These are phyloP conservation scores for Tarsius wallacei DNA, from an alignment of 2,797 vertebrate genomes.

Conservation along the genomic window DNA sequence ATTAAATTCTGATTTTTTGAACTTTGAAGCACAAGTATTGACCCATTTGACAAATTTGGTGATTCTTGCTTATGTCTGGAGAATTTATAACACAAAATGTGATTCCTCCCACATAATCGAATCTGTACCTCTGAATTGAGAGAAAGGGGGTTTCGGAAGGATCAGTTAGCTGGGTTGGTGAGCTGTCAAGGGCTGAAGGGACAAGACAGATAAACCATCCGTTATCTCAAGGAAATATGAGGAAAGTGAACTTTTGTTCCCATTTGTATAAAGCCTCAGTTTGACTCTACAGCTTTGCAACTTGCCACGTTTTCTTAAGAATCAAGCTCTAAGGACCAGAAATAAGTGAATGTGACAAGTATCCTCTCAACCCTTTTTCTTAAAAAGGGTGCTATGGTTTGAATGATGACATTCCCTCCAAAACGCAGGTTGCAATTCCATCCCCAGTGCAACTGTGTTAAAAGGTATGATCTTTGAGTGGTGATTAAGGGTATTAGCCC, in stretches of 20 bases:
- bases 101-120: not conserved
- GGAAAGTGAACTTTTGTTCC: not conserved
- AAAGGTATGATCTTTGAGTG: not conserved
- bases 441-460: not conserved
- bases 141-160: not conserved
- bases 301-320: not conserved
- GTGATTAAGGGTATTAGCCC: not conserved
- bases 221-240: not conserved
- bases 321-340: not conserved
- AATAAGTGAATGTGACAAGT: not conserved
- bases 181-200: not conserved
- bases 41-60: not conserved
- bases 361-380: not conserved
- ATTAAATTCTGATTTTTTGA: conserved; percentile 47
- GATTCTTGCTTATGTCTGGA: conserved; percentile 2
- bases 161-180: not conserved
- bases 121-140: not conserved
- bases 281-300: not conserved
- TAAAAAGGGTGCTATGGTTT: not conserved
- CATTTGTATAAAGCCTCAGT: not conserved
- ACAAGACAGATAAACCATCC: not conserved
- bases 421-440: not conserved
- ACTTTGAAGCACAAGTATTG: not conserved
- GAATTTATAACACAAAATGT: not conserved
- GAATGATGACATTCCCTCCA: not conserved